Evolutionary conservation across 2,113 vertebrate genomes (phyloP).

Genomic region (Hucho hucho): DNA sequence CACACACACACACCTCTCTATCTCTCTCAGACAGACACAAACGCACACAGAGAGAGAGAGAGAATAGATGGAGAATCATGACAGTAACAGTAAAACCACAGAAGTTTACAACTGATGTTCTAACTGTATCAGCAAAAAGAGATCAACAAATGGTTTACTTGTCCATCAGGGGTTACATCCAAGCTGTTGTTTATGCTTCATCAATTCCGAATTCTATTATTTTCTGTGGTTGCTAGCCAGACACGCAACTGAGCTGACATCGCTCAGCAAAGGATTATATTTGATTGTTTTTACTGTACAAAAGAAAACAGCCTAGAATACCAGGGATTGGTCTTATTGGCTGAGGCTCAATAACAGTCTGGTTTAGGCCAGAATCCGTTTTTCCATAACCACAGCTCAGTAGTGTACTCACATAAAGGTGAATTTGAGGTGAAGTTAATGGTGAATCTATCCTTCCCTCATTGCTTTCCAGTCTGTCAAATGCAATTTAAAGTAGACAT

Average conservation of each 20-base stretch:
- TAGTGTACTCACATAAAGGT: background rate
- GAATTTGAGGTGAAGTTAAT: background rate
- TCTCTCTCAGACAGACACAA: background rate
- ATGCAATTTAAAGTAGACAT: background rate
- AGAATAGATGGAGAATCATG: too few relatives aligned
- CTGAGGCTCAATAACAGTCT: background rate
- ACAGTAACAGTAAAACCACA: background rate
- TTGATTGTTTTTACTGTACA: background rate
- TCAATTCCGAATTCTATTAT: background rate
- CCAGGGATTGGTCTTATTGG: background rate
- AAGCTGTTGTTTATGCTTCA: conserved; percentile 3
- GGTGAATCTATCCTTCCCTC: background rate
- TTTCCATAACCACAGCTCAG: background rate
- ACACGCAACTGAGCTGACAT: background rate
- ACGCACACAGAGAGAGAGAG: background rate
- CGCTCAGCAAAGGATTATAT: conserved; percentile 1
- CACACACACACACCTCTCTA: too few relatives aligned
- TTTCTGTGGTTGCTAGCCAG: background rate
- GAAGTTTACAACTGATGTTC: background rate
- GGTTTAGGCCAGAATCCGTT: background rate
- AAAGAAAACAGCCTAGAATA: background rate
- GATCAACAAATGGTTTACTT: background rate
- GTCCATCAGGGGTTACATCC: background rate
- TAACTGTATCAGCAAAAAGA: background rate
- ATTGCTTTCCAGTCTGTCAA: background rate